phyloP scores from a whole-genome alignment of 2,888 invertebrate genomes.

The Himalopsyche japonica region DNA sequence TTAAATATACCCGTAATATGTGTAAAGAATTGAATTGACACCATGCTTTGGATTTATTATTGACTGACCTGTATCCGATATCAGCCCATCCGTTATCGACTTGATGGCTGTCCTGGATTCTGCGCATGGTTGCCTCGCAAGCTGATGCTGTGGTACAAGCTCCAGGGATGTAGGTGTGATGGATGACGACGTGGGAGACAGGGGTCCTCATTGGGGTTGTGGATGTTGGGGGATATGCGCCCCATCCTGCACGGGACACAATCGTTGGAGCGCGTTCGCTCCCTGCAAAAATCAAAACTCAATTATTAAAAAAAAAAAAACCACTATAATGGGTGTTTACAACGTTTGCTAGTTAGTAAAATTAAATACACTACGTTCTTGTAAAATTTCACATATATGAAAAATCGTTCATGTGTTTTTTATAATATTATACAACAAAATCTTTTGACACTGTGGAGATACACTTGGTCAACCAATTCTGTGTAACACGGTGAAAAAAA shows the following conservation, averaged over 20 bases:
- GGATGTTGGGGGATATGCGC: slow-evolving; percentile 56
- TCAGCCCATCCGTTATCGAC: slow-evolving; percentile 66
- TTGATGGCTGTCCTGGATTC: slow-evolving; percentile 70
- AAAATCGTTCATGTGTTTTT: no score
- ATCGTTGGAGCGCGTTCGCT: slow-evolving; percentile 44
- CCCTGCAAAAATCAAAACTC: not conserved
- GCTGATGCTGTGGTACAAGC: slow-evolving; percentile 60
- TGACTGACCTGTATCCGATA: slow-evolving; percentile 64
- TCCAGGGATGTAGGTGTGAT: slow-evolving; percentile 68
- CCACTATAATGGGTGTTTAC: no score
- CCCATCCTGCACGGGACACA: slow-evolving; percentile 62
- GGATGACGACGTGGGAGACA: slow-evolving; percentile 70
- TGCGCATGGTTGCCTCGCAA: slow-evolving; percentile 63
- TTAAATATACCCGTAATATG: not conserved
- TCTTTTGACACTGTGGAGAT: no score
- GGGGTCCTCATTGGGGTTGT: slow-evolving; percentile 58
- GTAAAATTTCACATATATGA: no score
- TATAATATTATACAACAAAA: no score
- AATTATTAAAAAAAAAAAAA: no score
- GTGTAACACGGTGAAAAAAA: no score
- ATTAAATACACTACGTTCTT: no score
- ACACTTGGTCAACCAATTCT: no score
- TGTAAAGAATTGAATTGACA: not conserved
- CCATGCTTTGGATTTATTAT: not conserved
- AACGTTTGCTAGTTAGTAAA: no score